Base-by-base conservation (phyloP, 2,113 vertebrate genomes). In the Gopherus evgoodei region DNA sequence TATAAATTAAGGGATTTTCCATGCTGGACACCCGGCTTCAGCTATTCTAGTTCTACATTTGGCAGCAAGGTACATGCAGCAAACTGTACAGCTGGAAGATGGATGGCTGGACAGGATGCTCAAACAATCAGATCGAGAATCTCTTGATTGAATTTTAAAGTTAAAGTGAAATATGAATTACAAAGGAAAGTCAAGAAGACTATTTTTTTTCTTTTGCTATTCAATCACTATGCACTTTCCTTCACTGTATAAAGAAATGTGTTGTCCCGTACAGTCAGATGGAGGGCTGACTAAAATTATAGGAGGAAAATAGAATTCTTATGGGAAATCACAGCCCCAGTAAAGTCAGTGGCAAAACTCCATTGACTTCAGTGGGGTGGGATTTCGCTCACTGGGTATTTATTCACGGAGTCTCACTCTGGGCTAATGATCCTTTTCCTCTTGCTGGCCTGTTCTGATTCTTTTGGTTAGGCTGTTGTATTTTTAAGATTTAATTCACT, bases 121-220 rank as follows among this genome's bases (percentile, higher is more conserved):
- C 69, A 11, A 95, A 84, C 65, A 93, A 82, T 83, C 91, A 72
- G 89, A 87, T 80, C 0, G 0, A 96, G 91, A 94, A 17, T 79
- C 81, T 94, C 87, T 62, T 80, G 59, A 85, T 90, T 93, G 89
- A 93, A 90, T 93, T 93, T 95, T 96, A 82, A 96, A 91, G 86
- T 91, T 96, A 86, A 92, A 95, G 84, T 86, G 56, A 83, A 94
- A 91, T 89, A 62, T 0, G 0, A 86, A 47, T 92, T 85, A 35
- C n/a, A 88, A 93, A 93, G 91, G 88, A 93, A 44, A 96, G 90
- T 91, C 87, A 96, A 94, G 87, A 85, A 31, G 52, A 84, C 47
- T 25, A 50, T 86, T 72, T 91, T 96, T 97, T 65, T 96, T 97
- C 57, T 96, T 97, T 96, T 95, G 84, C 80, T 35, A 42, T 97